A percentile compares a stretch with the other conserved stretches of the same genome.
Conservation (phyloP, 1,140 invertebrate species). For the Physella acuta region DNA sequence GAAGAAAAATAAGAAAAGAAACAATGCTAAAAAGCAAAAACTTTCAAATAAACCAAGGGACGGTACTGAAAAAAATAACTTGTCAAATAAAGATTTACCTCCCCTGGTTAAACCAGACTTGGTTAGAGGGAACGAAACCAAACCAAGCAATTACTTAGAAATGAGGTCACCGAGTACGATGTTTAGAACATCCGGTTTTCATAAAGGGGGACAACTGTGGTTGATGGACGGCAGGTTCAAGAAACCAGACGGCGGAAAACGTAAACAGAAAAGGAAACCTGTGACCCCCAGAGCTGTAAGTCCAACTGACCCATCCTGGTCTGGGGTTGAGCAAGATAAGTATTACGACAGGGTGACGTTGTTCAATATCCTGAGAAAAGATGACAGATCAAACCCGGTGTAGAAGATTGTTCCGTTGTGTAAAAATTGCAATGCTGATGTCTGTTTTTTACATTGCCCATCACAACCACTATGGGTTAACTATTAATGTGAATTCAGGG, state of each 20-base stretch:
- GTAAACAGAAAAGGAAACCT: background rate
- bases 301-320: background rate
- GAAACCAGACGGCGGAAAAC: background rate
- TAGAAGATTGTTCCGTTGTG: too few relatives aligned
- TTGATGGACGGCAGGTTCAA: background rate
- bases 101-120: background rate
- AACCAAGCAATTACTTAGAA: background rate
- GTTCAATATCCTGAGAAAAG: constrained; percentile 10
- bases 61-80: too few relatives aligned
- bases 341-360: constrained; percentile 9
- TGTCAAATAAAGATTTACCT: background rate
- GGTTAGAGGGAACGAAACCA: background rate
- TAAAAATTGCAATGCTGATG: too few relatives aligned
- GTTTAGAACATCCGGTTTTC: background rate
- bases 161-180: background rate
- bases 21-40: background rate
- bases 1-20: background rate
- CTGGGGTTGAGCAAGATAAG: background rate
- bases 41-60: background rate
- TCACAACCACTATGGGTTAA: too few relatives aligned
- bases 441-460: too few relatives aligned
- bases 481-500: too few relatives aligned
- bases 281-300: background rate
- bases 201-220: background rate
- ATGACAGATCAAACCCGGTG: too few relatives aligned